phyloP scores from a whole-genome alignment of 2,113 vertebrate species.

The Bujurquina vittata region DNA sequence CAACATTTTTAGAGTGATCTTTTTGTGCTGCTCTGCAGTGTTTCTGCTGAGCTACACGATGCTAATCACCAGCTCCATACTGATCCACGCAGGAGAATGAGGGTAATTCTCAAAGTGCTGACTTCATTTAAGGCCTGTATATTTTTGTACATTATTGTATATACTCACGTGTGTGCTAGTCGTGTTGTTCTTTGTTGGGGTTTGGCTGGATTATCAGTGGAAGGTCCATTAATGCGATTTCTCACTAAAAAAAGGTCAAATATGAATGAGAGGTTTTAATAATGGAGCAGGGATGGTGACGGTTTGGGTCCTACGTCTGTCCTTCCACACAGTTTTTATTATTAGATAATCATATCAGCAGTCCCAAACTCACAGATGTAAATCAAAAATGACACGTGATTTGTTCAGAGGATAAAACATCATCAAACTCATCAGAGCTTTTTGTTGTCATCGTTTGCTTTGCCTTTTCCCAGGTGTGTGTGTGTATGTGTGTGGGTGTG shows the following conservation, averaged over 20 bases:
- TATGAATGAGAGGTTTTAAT: background rate
- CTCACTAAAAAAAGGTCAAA: background rate
- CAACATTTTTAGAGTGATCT: background rate
- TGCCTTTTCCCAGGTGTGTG: background rate
- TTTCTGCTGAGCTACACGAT: slow-evolving; percentile 4
- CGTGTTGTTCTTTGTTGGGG: background rate
- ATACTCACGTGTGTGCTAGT: slow-evolving; percentile 41
- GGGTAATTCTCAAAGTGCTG: background rate
- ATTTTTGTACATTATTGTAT: slow-evolving; percentile 78
- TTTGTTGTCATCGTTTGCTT: background rate
- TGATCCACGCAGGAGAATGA: background rate
- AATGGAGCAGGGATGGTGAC: background rate
- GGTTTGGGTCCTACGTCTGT: background rate
- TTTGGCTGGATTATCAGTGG: background rate
- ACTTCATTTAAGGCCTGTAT: slow-evolving; percentile 48
- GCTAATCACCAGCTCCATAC: background rate
- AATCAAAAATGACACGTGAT: background rate
- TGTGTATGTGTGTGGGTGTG: no score
- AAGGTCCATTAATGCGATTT: background rate
- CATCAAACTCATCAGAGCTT: background rate
- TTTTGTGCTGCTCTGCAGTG: background rate
- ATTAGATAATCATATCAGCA: background rate
- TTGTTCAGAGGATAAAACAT: background rate
- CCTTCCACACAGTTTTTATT: background rate
- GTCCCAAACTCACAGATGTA: background rate